Evolutionary conservation across 2,113 vertebrate genomes (phyloP).

Genomic region (Takifugu bimaculatus): DNA sequence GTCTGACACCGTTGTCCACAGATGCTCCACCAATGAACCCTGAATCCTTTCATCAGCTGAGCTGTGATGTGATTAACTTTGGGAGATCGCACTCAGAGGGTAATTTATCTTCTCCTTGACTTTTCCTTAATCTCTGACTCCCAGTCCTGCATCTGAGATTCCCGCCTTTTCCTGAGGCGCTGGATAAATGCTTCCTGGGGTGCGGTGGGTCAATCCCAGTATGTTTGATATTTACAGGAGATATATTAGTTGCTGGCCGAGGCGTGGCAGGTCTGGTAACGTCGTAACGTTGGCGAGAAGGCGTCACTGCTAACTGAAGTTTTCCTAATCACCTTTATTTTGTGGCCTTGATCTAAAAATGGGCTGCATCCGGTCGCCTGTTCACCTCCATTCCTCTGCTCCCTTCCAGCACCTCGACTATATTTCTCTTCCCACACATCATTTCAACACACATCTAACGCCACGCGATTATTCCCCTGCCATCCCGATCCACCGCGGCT

Average conservation of each 20-base stretch:
- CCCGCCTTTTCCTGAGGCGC: background rate
- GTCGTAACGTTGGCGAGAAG: no score
- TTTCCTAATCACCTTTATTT: no score
- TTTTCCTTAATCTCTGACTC: background rate
- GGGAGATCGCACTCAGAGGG: slow-evolving; percentile 4
- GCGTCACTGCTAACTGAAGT: no score
- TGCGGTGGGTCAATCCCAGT: background rate
- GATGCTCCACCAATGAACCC: slow-evolving; percentile 7
- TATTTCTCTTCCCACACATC: background rate
- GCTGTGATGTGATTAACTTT: slow-evolving; percentile 16
- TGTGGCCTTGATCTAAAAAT: no score
- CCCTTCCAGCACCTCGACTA: slow-evolving; percentile 3
- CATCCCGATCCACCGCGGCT: slow-evolving; percentile 14
- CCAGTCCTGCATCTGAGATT: background rate
- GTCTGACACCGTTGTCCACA: slow-evolving; percentile 13
- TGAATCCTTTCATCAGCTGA: slow-evolving; percentile 22
- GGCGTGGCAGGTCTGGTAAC: no score
- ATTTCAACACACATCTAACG: no score
- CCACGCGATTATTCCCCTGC: slow-evolving; percentile 6
- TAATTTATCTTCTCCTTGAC: slow-evolving; percentile 1
- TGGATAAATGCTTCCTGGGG: background rate
- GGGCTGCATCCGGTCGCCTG: no score
- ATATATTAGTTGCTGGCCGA: no score
- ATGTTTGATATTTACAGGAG: no score
- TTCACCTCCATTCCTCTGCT: background rate